Evolutionary conservation across 2,888 invertebrate genomes (phyloP), one percentile per base, ranked within the genome.

Genomic region (Ariolimax columbianus): DNA sequence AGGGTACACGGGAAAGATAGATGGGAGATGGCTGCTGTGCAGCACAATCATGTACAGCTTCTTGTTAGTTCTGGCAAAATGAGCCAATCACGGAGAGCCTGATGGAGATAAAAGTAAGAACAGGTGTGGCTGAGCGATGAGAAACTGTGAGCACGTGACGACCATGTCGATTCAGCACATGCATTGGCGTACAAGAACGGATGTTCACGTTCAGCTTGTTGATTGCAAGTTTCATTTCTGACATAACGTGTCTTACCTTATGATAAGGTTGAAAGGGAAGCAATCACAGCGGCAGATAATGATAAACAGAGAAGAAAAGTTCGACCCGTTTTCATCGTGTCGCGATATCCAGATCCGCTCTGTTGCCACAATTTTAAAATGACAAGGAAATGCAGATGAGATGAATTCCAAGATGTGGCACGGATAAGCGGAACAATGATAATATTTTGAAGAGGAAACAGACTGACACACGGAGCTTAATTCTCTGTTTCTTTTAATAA

Each of bases 71-170:
- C 47, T 47, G 47, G 47, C 7, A 47, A 47, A 43, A 11, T 7
- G 59, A 63, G n/a, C 9, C 9, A 47, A 47, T 9, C n/a, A 63
- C n/a, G 3, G 6, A 63, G 59, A 63, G 55, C 9, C 4, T 63
- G 59, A n/a, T n/a, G 59, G 4, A 23, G 26, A 63, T 26, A 63
- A 26, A 63, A n/a, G n/a, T n/a, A 47, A 47, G 59, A 55, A 68
- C 83, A 77, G 77, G 77, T 82, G 82, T 43, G 23, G 40, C 2
- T 75, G 82, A 73, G 75, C 72, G 43, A 40, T 73, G 4, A 51
- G 72, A 55, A 63, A n/a, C 59, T 43, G 81, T 30, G 51, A 55
- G 75, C 82, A 82, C 82, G 82, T 82, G 82, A 38, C 30, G 38
- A 7, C 33, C 55, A 7, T 55, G 72, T 70, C 81, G 81, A 81